phyloP scores from a whole-genome alignment of 2,888 invertebrate species.

The Ornithoptera priamus region DNA sequence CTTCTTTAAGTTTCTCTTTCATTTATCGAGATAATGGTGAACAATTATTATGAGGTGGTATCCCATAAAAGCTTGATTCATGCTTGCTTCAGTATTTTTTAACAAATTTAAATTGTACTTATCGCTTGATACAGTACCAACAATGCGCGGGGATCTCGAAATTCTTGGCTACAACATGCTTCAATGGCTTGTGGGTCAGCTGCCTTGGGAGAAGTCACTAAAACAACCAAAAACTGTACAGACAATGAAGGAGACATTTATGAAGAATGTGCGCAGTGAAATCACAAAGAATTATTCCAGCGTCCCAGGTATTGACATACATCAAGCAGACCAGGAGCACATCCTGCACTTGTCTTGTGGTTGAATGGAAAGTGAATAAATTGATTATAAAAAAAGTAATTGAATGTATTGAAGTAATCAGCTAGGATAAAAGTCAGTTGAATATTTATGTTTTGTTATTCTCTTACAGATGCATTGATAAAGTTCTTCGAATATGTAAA shows the following conservation, averaged over 20 bases:
- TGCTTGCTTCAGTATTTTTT: too few species aligned
- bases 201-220: constrained; percentile 91
- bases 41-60: too few species aligned
- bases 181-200: constrained; percentile 90
- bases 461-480: constrained; percentile 78
- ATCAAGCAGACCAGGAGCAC: too few species aligned
- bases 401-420: too few species aligned
- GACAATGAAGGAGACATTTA: constrained; percentile 83
- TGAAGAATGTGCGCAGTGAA: constrained; percentile 75
- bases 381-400: too few species aligned
- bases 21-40: too few species aligned
- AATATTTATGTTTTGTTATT: not conserved
- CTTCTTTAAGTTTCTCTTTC: too few species aligned
- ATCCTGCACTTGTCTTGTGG: too few species aligned
- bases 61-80: too few species aligned
- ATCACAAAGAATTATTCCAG: constrained; percentile 58
- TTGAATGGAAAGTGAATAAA: too few species aligned
- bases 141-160: constrained; percentile 95
- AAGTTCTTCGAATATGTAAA: constrained; percentile 85
- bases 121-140: constrained; percentile 76
- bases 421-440: too few species aligned
- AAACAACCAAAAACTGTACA: constrained; percentile 82
- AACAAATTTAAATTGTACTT: too few species aligned
- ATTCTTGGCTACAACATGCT: constrained; percentile 96
- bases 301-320: constrained; percentile 57